Base-by-base conservation (phyloP, 2,797 vertebrate species). In the Echiichthys vipera region DNA sequence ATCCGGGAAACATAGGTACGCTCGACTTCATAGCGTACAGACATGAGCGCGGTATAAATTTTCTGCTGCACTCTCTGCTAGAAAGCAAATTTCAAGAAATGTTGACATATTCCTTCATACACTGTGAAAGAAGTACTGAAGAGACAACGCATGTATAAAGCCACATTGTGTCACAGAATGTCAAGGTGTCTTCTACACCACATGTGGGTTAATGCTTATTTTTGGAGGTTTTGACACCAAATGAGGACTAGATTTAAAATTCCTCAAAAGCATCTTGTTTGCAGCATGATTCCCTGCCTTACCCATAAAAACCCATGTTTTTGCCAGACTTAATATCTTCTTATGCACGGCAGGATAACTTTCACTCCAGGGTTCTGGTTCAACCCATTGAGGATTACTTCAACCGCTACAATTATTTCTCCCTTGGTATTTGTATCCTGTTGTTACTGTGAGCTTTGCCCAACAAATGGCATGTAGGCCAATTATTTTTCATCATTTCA, bases 401-500 rank as follows among this genome's bases (percentile, higher is more conserved):
- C 36, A 45, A 61, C 34, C 61, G 57, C 50, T 34, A 20, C 24
- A 40, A 14, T 66, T 4, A 71, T 58, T 64, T 64, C 46, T 39
- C 25, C 51, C 17, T 17, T 37, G 71, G 61, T 51, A 56, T 74
- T 62, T 69, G 53, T 71, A 29, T 42, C 61, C 29, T 47, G 76
- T 63, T 71, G 51, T 71, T 59, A 54, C 27, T 25, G 15, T n/a
- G 68, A 72, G 59, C 29, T 74, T 18, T 40, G 54, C 71, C 54
- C 57, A 49, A 58, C 71, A 71, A 65, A 51, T 42, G 43, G 57
- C 74, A 70, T 3, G 20, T 7, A 62, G 69, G 29, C 30, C 55
- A 58, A 71, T 76, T 77, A 74, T 68, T 78, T 39, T 70, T 74
- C 71, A 81, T 77, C 59, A 51, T 70, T 76, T 53, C 65, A 58